A percentile compares a stretch with the other conserved stretches of the same genome.
These are phyloP conservation scores for Parazoanthus swiftii DNA, from an alignment of 92 coral and sea anemone species.

Conservation along the genomic window DNA sequence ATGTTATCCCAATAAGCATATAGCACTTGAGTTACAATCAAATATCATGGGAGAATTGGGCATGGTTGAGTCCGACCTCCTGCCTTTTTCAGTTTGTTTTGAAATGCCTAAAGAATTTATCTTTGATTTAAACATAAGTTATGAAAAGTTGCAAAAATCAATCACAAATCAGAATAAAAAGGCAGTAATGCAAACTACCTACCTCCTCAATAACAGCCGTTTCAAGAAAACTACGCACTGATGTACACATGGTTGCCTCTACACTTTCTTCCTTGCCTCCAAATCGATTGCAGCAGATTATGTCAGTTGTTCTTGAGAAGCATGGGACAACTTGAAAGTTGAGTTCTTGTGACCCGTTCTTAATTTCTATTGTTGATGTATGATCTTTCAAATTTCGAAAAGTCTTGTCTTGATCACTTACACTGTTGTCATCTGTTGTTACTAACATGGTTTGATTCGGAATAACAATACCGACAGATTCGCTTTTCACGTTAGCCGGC, in stretches of 20 bases:
- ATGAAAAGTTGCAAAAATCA: background rate
- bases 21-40: no score
- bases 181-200: background rate
- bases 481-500: background rate
- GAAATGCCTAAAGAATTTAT: no score
- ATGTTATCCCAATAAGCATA: no score
- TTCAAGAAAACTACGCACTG: slow-evolving; percentile 12
- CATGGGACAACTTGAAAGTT: slow-evolving; percentile 39
- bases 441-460: background rate
- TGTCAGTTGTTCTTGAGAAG: background rate
- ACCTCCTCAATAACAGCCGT: slow-evolving; percentile 36
- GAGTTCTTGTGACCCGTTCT: slow-evolving; percentile 2
- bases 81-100: no score
- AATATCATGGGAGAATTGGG: no score
- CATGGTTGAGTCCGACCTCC: no score
- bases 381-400: slow-evolving; percentile 4
- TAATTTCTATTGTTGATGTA: background rate
- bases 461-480: background rate
- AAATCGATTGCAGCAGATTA: slow-evolving; percentile 24
- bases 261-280: background rate
- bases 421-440: background rate
- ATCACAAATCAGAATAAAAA: background rate
- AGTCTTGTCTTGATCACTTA: background rate
- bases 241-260: background rate
- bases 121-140: background rate